Evolutionary conservation across 2,888 invertebrate genomes (phyloP).

Genomic region (Oegoconia quadripuncta): DNA sequence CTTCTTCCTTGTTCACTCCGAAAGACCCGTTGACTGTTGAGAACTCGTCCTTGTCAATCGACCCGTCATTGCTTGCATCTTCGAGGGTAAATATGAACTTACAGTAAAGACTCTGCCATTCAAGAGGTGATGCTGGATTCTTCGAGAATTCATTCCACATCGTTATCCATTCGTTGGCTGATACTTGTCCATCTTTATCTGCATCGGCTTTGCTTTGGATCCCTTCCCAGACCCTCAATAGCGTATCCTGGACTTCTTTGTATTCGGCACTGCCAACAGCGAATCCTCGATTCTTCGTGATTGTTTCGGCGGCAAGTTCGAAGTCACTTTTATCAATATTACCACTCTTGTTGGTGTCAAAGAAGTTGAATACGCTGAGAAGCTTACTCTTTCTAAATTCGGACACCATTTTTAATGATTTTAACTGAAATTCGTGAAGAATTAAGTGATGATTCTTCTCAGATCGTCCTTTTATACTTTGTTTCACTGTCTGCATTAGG

Average conservation of each 20-base stretch:
- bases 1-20: conserved; percentile 85
- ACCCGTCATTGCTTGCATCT: conserved; percentile 88
- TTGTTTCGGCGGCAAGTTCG: conserved; percentile 90
- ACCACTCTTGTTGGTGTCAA: conserved; percentile 93
- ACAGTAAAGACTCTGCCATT: conserved; percentile 92
- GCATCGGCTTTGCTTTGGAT: conserved; percentile 88
- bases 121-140: conserved; percentile 84
- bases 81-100: conserved; percentile 93
- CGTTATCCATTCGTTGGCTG: conserved; percentile 91
- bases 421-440: neutral
- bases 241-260: conserved; percentile 84
- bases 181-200: conserved; percentile 91
- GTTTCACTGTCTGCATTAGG: conserved; percentile 5
- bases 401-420: conserved; percentile 80
- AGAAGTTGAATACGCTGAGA: conserved; percentile 91
- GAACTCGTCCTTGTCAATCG: conserved; percentile 90
- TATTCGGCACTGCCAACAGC: conserved; percentile 84
- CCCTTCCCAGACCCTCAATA: conserved; percentile 91
- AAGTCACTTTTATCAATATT: conserved; percentile 93
- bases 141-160: conserved; percentile 92
- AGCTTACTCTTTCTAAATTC: conserved; percentile 94
- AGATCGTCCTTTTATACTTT: too few relatives aligned
- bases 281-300: conserved; percentile 89
- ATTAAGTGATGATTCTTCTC: conserved; percentile 3
- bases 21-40: conserved; percentile 89